These are phyloP conservation scores for Synanthedon tipuliformis DNA, from an alignment of 2,888 invertebrate genomes.

Conservation along the genomic window DNA sequence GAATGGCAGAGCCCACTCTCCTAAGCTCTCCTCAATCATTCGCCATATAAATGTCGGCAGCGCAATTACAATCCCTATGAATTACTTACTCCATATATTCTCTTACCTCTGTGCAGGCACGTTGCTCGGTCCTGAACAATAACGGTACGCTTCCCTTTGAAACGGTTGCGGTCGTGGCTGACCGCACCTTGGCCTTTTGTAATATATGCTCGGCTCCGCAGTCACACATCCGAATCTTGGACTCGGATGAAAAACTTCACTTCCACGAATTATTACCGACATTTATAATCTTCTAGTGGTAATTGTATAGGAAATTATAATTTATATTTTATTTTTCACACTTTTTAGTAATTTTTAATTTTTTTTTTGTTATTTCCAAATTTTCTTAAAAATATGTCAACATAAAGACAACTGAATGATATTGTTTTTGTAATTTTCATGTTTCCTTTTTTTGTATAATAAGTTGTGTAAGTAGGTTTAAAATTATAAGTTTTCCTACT, in stretches of 20 bases:
- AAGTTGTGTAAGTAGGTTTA: no score
- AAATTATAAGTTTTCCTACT: no score
- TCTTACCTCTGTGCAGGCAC: constrained; percentile 28
- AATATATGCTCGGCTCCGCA: constrained; percentile 49
- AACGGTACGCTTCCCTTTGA: constrained; percentile 31
- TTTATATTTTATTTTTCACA: background rate
- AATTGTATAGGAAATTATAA: no score
- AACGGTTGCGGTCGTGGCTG: constrained; percentile 56
- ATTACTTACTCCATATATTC: background rate
- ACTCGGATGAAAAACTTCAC: constrained; percentile 30
- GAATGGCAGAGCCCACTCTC: no score
- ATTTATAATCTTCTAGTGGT: constrained; percentile 18
- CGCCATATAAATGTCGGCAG: no score
- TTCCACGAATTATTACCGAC: constrained; percentile 50
- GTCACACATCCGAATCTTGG: constrained; percentile 44
- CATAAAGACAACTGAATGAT: no score
- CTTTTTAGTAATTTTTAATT: constrained; percentile 9
- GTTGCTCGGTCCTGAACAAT: constrained; percentile 37
- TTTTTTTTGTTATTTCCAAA: constrained; percentile 4
- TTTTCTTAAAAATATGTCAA: no score
- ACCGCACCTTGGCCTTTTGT: constrained; percentile 51
- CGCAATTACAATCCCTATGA: no score
- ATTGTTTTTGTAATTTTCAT: no score
- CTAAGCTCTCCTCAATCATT: no score
- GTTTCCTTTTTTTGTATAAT: no score